Evolutionary conservation across 2,888 invertebrate species (phyloP).

Genomic region (Tanypteryx hageni): DNA sequence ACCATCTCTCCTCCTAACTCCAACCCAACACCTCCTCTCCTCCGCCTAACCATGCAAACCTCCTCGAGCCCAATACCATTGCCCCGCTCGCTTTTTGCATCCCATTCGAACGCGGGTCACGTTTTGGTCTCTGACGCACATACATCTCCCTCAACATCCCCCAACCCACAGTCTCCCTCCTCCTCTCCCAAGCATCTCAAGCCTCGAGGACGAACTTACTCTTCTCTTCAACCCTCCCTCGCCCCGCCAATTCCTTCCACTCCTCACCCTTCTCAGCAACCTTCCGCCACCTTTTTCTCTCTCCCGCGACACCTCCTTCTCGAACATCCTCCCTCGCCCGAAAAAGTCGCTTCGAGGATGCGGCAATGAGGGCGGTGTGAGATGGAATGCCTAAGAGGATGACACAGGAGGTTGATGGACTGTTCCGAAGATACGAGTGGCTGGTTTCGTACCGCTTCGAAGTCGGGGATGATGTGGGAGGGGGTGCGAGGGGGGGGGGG

Average conservation of each 20-base stretch:
- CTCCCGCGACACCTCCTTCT: neutral
- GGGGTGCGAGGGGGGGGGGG: too few relatives aligned
- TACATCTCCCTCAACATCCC: slow-evolving; percentile 8
- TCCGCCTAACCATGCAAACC: neutral
- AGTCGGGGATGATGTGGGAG: too few relatives aligned
- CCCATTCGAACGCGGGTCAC: slow-evolving; percentile 53
- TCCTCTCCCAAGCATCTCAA: neutral
- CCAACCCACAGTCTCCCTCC: neutral
- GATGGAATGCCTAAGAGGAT: neutral
- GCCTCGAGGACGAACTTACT: neutral
- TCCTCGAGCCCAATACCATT: neutral
- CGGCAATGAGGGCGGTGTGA: slow-evolving; percentile 11
- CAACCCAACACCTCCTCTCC: neutral
- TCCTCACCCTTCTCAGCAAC: neutral
- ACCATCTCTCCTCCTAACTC: neutral
- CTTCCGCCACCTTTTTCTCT: neutral
- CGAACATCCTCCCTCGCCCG: neutral
- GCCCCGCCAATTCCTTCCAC: neutral
- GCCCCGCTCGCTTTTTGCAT: neutral
- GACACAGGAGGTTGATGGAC: neutral
- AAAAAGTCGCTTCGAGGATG: neutral
- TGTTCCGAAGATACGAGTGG: neutral
- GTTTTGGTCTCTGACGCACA: slow-evolving; percentile 42
- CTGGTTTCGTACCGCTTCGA: too few relatives aligned
- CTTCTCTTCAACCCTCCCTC: neutral